Evolutionary conservation across 2,888 invertebrate species (phyloP), one percentile per base, ranked within the genome.

Genomic region (Dryadula phaetusa): DNA sequence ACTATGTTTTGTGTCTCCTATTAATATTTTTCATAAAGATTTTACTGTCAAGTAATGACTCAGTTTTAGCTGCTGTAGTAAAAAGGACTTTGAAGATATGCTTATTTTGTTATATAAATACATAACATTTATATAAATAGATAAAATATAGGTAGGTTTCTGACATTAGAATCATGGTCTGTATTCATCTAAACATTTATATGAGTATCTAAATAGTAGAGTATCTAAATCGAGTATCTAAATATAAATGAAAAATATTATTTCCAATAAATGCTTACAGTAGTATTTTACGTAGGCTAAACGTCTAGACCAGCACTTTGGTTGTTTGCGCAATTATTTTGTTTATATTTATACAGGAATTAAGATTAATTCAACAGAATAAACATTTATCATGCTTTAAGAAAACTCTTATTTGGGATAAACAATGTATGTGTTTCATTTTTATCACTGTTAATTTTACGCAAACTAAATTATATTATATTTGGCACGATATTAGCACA

Each of bases 271-370:
- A 8, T 14, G 10, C 22, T 56, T 5, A 4, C 22, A 16, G 22
- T 40, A 46, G 32, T 40, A 37, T 14, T 34, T 47, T 20, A 12
- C 40, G 62, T 37, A 25, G 37, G 34, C 22, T 37, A n/a, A 20
- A 22, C 12, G 49, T 62, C 49, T 62, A 49, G 62, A 49, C 62
- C 22, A 47, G 34, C 22, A 22, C 4, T 16, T 40, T 18, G 6
- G 22, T 52, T 8, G 10, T 37, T 62, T 62, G 25, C 40, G 10
- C 40, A 25, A 40, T 40, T 25, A 40, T 56, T 8, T 12, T n/a
- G 10, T n/a, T 40, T 40, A 16, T 40, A 54, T 40, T 10, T 56
- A 25, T 25, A 40, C 6, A 4, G n/a, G 10, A 40, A 25, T 37
- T 2, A 56, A 16, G 5, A 10, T 40, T 56, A 16, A 2, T 22